Conservation (phyloP, 1,140 invertebrate species). For the Conus betulinus region DNA sequence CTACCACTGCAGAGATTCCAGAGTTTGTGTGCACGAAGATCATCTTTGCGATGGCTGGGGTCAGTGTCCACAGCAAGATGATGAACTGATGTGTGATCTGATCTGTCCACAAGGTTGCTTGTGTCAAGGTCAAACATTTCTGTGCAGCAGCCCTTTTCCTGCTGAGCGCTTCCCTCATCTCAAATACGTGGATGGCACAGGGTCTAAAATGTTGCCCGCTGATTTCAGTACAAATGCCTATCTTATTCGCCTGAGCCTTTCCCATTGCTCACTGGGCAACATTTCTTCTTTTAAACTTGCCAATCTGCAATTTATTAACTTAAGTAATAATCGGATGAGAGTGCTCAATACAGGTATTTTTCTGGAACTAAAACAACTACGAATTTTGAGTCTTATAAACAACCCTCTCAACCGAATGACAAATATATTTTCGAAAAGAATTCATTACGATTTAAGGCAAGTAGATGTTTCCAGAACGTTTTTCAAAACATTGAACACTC, state of each 20-base stretch:
- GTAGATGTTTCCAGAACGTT: not conserved
- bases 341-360: not conserved
- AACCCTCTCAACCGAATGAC: not conserved
- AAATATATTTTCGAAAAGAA: not conserved
- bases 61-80: conserved; percentile 26
- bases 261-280: not conserved
- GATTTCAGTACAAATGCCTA: not conserved
- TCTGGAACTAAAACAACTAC: not conserved
- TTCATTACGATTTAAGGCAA: not conserved
- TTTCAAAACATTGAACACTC: not conserved
- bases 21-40: not conserved
- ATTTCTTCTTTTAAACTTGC: not conserved
- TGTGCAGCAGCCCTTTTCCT: not conserved
- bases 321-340: not conserved
- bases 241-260: not conserved
- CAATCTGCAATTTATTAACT: not conserved
- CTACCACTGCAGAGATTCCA: conserved; percentile 3
- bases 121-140: conserved; percentile 7
- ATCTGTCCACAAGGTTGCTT: not conserved
- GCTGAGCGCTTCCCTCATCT: not conserved
- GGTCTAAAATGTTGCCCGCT: not conserved
- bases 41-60: conserved; percentile 15
- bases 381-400: not conserved
- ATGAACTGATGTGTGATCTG: conserved; percentile 13
- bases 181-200: not conserved